Evolutionary conservation across 2,113 vertebrate genomes (phyloP).

Genomic region (Eulemur rufifrons): DNA sequence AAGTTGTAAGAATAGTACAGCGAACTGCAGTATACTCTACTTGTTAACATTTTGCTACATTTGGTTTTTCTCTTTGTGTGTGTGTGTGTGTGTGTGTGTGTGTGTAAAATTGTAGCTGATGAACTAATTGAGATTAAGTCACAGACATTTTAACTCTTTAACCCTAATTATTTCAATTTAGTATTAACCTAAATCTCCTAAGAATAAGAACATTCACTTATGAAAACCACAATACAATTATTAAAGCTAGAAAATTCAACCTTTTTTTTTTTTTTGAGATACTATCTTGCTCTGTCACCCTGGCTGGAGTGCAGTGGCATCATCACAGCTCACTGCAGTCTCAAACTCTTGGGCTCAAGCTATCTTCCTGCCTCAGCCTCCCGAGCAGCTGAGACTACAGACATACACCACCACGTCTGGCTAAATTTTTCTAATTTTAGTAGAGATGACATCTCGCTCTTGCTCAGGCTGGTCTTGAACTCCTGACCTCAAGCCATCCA

Average conservation of each 20-base stretch:
- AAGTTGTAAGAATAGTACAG: background rate
- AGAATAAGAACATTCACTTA: background rate
- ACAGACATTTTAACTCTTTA: background rate
- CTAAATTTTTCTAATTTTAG: no score
- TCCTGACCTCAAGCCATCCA: no score
- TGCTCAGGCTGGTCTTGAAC: no score
- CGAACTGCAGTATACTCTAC: background rate
- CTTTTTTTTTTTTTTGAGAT: background rate
- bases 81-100: background rate
- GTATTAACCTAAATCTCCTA: background rate
- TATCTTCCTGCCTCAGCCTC: no score
- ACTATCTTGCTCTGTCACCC: background rate
- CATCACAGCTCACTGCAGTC: no score
- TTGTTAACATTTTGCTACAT: background rate
- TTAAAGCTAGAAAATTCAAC: background rate
- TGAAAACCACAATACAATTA: background rate
- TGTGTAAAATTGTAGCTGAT: background rate
- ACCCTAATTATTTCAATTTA: background rate
- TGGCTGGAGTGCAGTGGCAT: no score
- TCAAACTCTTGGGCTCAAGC: no score
- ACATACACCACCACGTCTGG: no score
- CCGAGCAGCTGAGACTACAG: no score
- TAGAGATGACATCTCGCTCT: no score
- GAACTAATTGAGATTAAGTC: background rate
- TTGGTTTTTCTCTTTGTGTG: background rate